Percentiles rank a stretch among this genome's conserved stretches.
These are phyloP conservation scores for Ameiurus melas DNA, from an alignment of 2,113 vertebrate species.

Conservation along the genomic window DNA sequence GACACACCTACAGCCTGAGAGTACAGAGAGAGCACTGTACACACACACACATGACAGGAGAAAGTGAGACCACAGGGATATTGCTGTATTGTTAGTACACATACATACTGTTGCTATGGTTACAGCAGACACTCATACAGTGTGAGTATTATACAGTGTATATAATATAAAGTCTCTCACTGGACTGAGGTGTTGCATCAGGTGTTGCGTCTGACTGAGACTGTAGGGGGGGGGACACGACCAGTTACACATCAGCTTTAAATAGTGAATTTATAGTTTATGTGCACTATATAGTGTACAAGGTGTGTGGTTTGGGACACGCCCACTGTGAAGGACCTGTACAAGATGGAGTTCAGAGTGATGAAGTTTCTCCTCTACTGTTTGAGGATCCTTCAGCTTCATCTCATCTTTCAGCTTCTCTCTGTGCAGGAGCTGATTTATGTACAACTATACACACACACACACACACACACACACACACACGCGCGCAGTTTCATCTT, in stretches of 20 bases:
- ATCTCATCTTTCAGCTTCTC: conserved; percentile 74
- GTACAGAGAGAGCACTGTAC: conserved; percentile 42
- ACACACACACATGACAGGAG: conserved; percentile 1
- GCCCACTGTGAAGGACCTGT: conserved; percentile 63
- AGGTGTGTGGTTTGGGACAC: not conserved
- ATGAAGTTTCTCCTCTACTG: conserved; percentile 70
- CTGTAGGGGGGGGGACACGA: not conserved
- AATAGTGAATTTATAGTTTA: not conserved
- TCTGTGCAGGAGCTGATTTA: conserved; percentile 77
- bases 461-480: conserved; percentile 15
- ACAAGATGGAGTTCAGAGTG: conserved; percentile 74
- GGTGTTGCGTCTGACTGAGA: not conserved
- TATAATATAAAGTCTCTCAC: not conserved
- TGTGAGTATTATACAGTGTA: not conserved
- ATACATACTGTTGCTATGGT: not conserved
- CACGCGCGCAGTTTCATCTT: not conserved
- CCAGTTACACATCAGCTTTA: not conserved
- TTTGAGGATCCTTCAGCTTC: conserved; percentile 79
- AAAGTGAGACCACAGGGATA: not conserved
- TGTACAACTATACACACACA: conserved; percentile 73
- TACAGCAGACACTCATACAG: not conserved
- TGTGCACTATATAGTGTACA: not conserved
- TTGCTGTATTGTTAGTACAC: not conserved
- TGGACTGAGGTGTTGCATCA: not conserved
- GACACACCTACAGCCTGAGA: conserved; percentile 9